phyloP scores from a whole-genome alignment of 37 sponge, comb jelly and placozoan genomes.

The Ianthella basta region DNA sequence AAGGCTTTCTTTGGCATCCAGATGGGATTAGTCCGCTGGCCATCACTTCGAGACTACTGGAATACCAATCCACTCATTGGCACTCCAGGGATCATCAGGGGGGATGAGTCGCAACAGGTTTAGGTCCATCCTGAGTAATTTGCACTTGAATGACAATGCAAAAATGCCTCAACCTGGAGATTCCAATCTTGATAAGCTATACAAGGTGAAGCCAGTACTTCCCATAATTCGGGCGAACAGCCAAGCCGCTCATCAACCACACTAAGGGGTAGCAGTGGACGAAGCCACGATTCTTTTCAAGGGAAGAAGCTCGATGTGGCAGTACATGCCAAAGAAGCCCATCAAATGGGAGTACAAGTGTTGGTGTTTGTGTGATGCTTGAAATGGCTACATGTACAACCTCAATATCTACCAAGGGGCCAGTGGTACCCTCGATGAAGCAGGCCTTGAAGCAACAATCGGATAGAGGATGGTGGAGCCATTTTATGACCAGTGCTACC shows the following conservation, averaged over 20 bases:
- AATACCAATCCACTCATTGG: neutral
- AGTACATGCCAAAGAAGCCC: slow-evolving; percentile 13
- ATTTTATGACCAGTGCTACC: neutral
- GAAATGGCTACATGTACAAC: neutral
- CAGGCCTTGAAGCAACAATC: neutral
- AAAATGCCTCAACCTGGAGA: neutral
- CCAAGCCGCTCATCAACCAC: neutral
- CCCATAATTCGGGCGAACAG: neutral
- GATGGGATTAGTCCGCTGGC: slow-evolving; percentile 12
- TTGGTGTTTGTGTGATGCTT: neutral
- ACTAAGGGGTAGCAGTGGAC: neutral
- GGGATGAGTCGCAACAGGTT: neutral
- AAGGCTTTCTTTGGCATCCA: slow-evolving; percentile 5
- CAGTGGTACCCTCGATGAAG: neutral
- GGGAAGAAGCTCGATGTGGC: neutral
- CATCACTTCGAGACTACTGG: slow-evolving; percentile 12
- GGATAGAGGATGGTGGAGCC: neutral
- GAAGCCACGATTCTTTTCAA: neutral
- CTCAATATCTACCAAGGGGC: neutral
- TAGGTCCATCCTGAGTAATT: neutral
- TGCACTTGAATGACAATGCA: neutral
- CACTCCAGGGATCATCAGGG: neutral
- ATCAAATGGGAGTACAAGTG: neutral
- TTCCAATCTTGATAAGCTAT: neutral
- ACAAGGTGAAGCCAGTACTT: neutral